These are phyloP conservation scores for Erebia epiphron DNA, from an alignment of 2,888 invertebrate species.

Conservation along the genomic window DNA sequence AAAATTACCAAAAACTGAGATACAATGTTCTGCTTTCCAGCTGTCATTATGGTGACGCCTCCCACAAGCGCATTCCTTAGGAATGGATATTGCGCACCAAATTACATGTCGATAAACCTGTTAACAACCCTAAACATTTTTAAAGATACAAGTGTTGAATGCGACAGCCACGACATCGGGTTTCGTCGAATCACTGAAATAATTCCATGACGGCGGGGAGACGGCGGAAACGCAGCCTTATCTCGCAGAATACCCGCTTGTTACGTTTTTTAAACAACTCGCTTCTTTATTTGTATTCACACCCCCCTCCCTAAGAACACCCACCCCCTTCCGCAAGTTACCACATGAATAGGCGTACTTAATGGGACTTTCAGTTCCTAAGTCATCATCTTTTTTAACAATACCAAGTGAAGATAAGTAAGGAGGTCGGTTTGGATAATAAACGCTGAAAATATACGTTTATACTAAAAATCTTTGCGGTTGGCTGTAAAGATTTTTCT, in stretches of 20 bases:
- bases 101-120: not conserved
- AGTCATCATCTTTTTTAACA: constrained; percentile 81
- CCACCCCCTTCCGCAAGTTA: constrained; percentile 61
- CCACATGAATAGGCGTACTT: constrained; percentile 80
- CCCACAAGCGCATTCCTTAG: too few relatives aligned
- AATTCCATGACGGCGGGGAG: constrained; percentile 70
- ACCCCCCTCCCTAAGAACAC: constrained; percentile 51
- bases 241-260: constrained; percentile 80
- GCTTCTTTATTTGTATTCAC: constrained; percentile 80
- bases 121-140: constrained; percentile 70
- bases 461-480: constrained; percentile 42
- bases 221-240: constrained; percentile 81
- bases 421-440: constrained; percentile 74
- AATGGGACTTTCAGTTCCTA: constrained; percentile 82
- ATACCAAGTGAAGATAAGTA: constrained; percentile 72
- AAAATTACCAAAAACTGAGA: too few relatives aligned
- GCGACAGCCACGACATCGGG: constrained; percentile 76
- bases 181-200: constrained; percentile 80
- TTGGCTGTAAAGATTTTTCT: not conserved
- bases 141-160: constrained; percentile 79
- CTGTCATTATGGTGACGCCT: too few relatives aligned
- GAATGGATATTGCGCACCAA: not conserved
- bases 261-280: constrained; percentile 82
- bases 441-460: constrained; percentile 74
- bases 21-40: too few relatives aligned